Evolutionary conservation across 2,888 invertebrate species (phyloP).

Genomic region (Crematogaster levior): DNA sequence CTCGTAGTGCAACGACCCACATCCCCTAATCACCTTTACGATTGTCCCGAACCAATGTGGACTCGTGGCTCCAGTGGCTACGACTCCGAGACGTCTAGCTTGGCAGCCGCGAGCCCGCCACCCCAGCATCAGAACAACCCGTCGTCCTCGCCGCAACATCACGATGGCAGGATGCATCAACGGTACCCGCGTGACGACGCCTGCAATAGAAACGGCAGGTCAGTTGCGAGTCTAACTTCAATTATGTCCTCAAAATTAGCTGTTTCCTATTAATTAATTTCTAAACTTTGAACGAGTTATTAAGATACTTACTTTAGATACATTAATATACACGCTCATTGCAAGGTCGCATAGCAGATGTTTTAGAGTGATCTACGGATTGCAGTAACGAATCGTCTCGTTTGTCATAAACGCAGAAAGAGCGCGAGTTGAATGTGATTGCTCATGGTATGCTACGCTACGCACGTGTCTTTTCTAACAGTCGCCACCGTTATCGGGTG

Average conservation of each 20-base stretch:
- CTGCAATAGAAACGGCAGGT: slow-evolving; percentile 79
- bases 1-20: slow-evolving; percentile 87
- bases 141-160: slow-evolving; percentile 76
- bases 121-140: slow-evolving; percentile 71
- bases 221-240: slow-evolving; percentile 11
- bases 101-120: slow-evolving; percentile 78
- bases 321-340: not conserved
- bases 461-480: slow-evolving; percentile 36
- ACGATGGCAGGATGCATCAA: slow-evolving; percentile 68
- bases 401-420: not conserved
- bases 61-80: slow-evolving; percentile 83
- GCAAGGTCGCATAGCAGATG: not conserved
- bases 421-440: not conserved
- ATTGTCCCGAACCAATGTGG: slow-evolving; percentile 82
- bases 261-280: not conserved
- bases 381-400: not conserved
- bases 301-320: not conserved
- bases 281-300: not conserved
- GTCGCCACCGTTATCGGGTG: slow-evolving; percentile 59
- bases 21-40: slow-evolving; percentile 79
- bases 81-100: slow-evolving; percentile 82
- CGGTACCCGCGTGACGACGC: slow-evolving; percentile 74
- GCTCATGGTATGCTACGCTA: slow-evolving; percentile 2
- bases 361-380: not conserved
- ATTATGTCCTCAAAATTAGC: not conserved